These are phyloP conservation scores for Xiphorhynchus erythropygius DNA, from an alignment of 2,797 vertebrate species.

Conservation along the genomic window DNA sequence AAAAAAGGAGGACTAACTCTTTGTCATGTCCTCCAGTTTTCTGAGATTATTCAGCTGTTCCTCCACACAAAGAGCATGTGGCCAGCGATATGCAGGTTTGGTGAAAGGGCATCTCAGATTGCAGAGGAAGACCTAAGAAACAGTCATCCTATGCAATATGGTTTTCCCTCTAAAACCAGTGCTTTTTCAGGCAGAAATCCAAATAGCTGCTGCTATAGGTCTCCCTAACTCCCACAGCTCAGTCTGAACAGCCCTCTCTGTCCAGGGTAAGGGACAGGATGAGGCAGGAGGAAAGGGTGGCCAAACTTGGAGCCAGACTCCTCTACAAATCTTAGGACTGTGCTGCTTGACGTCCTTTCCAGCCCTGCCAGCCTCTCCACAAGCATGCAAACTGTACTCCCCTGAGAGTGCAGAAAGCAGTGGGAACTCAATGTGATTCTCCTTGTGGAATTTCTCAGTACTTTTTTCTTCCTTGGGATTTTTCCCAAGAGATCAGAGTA, in stretches of 20 bases:
- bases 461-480: constrained; percentile 50
- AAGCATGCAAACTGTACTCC: constrained; percentile 45
- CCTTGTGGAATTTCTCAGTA: constrained; percentile 61
- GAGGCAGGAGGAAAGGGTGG: neutral
- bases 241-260: neutral
- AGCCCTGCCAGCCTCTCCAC: constrained; percentile 40
- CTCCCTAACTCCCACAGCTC: neutral
- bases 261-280: neutral
- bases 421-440: constrained; percentile 55
- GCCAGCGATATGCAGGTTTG: neutral
- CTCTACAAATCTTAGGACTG: neutral
- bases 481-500: constrained; percentile 37
- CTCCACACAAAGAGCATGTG: neutral
- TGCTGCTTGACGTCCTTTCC: constrained; percentile 13
- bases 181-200: constrained; percentile 13
- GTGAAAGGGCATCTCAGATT: neutral
- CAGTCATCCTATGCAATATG: neutral
- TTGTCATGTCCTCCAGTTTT: neutral
- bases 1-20: neutral
- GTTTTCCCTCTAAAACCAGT: neutral
- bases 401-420: constrained; percentile 52
- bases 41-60: neutral
- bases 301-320: neutral
- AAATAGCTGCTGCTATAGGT: neutral
- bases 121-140: neutral